Evolutionary conservation across 2,113 vertebrate genomes (phyloP).

Genomic region (Siniperca chuatsi): DNA sequence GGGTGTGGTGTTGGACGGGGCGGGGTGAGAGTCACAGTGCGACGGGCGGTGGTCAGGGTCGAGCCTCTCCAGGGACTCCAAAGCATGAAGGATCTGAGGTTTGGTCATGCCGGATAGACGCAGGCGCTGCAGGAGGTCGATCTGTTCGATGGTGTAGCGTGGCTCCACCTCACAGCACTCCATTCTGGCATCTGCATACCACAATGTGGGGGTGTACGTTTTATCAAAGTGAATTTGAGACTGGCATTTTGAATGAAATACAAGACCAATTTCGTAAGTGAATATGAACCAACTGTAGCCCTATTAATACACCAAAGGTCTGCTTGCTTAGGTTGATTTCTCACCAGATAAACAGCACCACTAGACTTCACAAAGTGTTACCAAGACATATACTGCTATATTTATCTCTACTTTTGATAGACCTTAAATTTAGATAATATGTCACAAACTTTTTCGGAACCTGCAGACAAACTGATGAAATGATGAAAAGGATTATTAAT

Average conservation of each 20-base stretch:
- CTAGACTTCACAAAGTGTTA: conserved; percentile 29
- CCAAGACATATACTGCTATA: conserved; percentile 54
- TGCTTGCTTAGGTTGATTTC: conserved; percentile 20
- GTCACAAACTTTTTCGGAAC: conserved; percentile 30
- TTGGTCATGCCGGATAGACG: conserved; percentile 88
- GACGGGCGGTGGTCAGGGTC: conserved; percentile 83
- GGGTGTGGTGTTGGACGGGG: conserved; percentile 69
- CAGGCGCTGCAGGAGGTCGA: conserved; percentile 88
- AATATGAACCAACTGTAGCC: conserved; percentile 32
- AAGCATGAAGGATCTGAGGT: conserved; percentile 87
- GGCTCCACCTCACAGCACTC: conserved; percentile 87
- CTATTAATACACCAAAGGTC: conserved; percentile 36
- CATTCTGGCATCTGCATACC: conserved; percentile 82
- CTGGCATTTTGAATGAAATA: conserved; percentile 23
- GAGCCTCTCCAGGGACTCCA: conserved; percentile 87
- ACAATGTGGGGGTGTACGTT: neutral
- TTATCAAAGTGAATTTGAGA: conserved; percentile 11
- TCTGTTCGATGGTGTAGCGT: conserved; percentile 89
- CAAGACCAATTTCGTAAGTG: conserved; percentile 15
- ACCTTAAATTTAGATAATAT: conserved; percentile 60
- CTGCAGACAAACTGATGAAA: conserved; percentile 39
- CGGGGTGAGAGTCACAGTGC: conserved; percentile 78
- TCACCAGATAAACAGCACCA: conserved; percentile 45
- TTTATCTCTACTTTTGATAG: conserved; percentile 60
- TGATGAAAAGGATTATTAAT: conserved; percentile 73